Base-by-base conservation (phyloP, 2,797 vertebrate species). In the Eulemur coronatus region DNA sequence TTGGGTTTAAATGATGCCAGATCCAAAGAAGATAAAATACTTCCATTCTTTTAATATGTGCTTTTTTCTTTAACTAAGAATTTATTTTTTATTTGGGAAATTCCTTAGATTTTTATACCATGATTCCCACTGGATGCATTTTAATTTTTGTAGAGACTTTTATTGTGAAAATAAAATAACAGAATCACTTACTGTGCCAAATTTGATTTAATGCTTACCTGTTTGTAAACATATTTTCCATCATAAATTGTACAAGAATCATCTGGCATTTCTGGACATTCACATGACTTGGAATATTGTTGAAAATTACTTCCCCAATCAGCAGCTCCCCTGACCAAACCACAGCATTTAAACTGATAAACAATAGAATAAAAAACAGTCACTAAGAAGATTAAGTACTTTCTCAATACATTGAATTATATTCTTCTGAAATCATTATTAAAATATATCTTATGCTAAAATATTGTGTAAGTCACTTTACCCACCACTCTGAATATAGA, bases 311-410 rank as follows among this genome's bases (percentile, higher is more conserved):
- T 0, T 93, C 98, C 98, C 99, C 98, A 99, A n/a, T 99, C 99
- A 22, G 0, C 0, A 95, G 55, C 0, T 75, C 99, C 98, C 0
- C 95, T 4, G 22, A 96, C 0, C 90, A 99, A 88, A 86, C 99
- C 99, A 15, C 99, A 99, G 46, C 98, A 99, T 18, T 98, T 65
- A 24, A 94, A 65, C 99, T 99, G 69, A 94, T 84, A 88, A 61
- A 84, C 98, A 38, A 70, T 18, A 97, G 18, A 76, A 96, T 28
- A 1, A 59, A 87, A 28, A 93, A 1, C 28, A 55, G 41, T 86
- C 59, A 94, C 5, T 63, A 85, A 11, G 46, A 92, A 38, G 28
- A 82, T 33, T 17, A 78, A 12, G 95, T 95, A 52, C n/a, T 59
- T 57, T 70, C 14, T 43, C 17, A 89, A 72, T 15, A 46, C 3